Evolutionary conservation across 2,797 vertebrate species (phyloP).

Genomic region (Darevskia mixta): DNA sequence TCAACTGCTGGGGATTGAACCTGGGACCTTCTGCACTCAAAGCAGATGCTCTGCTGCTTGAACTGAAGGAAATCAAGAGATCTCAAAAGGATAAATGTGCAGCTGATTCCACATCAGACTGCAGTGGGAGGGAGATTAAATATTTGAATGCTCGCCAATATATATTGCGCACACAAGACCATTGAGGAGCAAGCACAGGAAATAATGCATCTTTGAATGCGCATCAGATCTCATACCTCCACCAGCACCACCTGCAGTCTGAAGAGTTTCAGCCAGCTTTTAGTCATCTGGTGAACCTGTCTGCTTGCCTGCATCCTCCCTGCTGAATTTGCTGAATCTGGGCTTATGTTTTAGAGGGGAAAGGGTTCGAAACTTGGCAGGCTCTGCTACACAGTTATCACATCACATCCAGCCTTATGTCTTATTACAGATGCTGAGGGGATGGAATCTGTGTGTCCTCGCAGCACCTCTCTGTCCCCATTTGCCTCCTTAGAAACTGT

Average conservation of each 20-base stretch:
- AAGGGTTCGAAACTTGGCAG: not conserved
- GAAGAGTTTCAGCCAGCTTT: too few relatives aligned
- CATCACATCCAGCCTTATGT: not conserved
- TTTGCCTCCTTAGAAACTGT: constrained; percentile 41
- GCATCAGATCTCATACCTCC: not conserved
- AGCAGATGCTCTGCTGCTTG: not conserved
- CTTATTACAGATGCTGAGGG: not conserved
- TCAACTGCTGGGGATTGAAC: too few relatives aligned
- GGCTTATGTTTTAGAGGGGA: not conserved
- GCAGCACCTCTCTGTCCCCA: constrained; percentile 3
- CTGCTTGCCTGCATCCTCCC: not conserved
- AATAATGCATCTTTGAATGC: too few relatives aligned
- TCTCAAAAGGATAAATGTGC: not conserved
- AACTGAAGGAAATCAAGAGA: not conserved
- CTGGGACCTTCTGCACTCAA: too few relatives aligned
- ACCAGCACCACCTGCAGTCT: too few relatives aligned
- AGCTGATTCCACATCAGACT: not conserved
- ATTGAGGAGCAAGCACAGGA: not conserved
- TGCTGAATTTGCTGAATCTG: not conserved
- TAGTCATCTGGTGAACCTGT: too few relatives aligned
- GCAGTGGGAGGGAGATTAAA: too few relatives aligned
- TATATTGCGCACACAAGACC: not conserved
- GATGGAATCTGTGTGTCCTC: not conserved
- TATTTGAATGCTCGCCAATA: too few relatives aligned
- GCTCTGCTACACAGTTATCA: not conserved